Evolutionary conservation across 1,140 invertebrate species (phyloP).

Genomic region (Amyelois transitella): DNA sequence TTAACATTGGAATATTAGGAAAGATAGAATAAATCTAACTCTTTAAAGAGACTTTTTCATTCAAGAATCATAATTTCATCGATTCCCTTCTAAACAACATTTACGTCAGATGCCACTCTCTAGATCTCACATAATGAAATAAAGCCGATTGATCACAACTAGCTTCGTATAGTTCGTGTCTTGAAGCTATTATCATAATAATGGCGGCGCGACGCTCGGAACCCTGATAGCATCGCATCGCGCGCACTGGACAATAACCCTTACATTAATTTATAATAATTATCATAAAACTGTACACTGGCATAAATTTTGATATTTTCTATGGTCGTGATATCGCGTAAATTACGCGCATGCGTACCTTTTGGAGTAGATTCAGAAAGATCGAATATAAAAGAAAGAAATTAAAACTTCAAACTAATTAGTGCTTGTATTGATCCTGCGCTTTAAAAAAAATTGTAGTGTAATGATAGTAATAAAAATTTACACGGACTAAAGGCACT

Average conservation of each 20-base stretch:
- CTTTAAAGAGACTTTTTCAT: too few relatives aligned
- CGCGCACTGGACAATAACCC: conserved; percentile 66
- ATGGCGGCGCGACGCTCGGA: conserved; percentile 58
- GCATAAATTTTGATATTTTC: conserved; percentile 21
- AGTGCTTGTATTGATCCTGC: too few relatives aligned
- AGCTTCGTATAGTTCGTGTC: conserved; percentile 55
- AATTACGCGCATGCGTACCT: background rate
- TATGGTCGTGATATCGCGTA: too few relatives aligned
- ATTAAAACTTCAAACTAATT: too few relatives aligned
- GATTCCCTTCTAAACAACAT: background rate
- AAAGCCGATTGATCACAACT: conserved; percentile 50
- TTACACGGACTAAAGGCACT: too few relatives aligned
- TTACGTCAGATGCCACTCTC: background rate
- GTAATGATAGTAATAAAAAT: too few relatives aligned
- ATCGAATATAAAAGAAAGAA: too few relatives aligned
- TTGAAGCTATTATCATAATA: conserved; percentile 61
- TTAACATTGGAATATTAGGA: too few relatives aligned
- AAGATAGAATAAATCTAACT: too few relatives aligned
- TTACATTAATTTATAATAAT: conserved; percentile 53
- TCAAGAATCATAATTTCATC: conserved; percentile 9
- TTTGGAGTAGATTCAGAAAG: background rate
- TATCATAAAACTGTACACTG: conserved; percentile 25
- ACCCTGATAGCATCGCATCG: conserved; percentile 62
- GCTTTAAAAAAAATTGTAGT: too few relatives aligned
- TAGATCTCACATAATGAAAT: conserved; percentile 21